Percentiles rank a stretch among this genome's conserved stretches.
These are phyloP conservation scores for Brachionus calyciflorus DNA, from an alignment of 1,140 invertebrate genomes.

Conservation along the genomic window DNA sequence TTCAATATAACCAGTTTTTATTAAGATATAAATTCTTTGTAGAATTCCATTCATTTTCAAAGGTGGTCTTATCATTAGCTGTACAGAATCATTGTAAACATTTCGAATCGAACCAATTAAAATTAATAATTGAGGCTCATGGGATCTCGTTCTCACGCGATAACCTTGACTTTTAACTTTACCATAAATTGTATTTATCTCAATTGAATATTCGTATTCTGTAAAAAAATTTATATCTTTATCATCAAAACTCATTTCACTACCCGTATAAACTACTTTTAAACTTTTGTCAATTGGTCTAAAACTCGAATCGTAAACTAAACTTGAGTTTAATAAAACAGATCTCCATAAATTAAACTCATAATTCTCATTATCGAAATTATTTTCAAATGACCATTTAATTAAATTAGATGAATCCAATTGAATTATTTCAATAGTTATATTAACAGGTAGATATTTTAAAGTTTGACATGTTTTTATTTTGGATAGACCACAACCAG, in stretches of 20 bases:
- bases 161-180: background rate
- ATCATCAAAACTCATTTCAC: background rate
- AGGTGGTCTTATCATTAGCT: background rate
- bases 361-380: background rate
- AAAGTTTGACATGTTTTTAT: background rate
- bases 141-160: background rate
- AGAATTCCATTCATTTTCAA: constrained; percentile 1
- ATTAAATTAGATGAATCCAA: background rate
- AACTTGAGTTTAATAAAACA: background rate
- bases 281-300: background rate
- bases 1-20: background rate
- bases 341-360: background rate
- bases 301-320: background rate
- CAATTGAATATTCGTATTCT: background rate
- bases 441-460: background rate
- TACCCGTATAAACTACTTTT: background rate
- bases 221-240: background rate
- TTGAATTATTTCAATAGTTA: background rate
- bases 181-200: background rate
- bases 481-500: background rate
- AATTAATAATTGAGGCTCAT: background rate
- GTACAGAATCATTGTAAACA: background rate
- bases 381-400: background rate
- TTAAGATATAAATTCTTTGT: background rate
- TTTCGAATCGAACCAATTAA: background rate